Conservation (phyloP, 2,797 vertebrate species). For the Menidia menidia region DNA sequence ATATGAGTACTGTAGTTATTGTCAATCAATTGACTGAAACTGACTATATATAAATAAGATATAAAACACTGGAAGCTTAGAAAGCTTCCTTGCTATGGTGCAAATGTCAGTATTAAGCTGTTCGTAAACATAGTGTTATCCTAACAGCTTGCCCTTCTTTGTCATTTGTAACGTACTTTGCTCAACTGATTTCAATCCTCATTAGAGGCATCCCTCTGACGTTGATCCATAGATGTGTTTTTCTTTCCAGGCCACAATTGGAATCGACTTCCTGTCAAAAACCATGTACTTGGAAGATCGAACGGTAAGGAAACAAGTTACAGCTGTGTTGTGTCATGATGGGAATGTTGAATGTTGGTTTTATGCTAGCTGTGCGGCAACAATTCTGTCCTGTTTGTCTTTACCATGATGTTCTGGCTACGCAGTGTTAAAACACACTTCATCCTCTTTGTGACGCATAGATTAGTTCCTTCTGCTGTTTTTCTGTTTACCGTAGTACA, state of each 20-base stretch:
- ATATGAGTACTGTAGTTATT: background rate
- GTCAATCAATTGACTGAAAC: constrained; percentile 16
- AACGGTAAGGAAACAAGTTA: constrained; percentile 81
- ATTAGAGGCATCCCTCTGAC: constrained; percentile 5
- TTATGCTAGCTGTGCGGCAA: constrained; percentile 1
- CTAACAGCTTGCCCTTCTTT: background rate
- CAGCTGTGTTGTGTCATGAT: constrained; percentile 13
- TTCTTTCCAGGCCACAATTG: constrained; percentile 88
- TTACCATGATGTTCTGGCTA: constrained; percentile 9
- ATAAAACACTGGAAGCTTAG: background rate
- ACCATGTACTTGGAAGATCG: constrained; percentile 94
- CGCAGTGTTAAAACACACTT: constrained; percentile 18
- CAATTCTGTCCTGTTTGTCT: background rate
- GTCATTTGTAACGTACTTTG: background rate
- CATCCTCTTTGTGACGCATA: constrained; percentile 33
- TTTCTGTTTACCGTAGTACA: constrained; percentile 44
- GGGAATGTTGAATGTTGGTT: constrained; percentile 20
- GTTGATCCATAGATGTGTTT: constrained; percentile 43
- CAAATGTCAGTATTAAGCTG: no score
- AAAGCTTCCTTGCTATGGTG: no score
- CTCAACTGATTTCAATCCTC: constrained; percentile 10
- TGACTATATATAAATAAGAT: constrained; percentile 1
- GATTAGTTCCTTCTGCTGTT: constrained; percentile 19
- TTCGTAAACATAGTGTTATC: background rate
- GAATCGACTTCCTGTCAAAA: constrained; percentile 94